These are phyloP conservation scores for Delichon dasypus DNA, from an alignment of 2,797 vertebrate genomes.

Conservation along the genomic window DNA sequence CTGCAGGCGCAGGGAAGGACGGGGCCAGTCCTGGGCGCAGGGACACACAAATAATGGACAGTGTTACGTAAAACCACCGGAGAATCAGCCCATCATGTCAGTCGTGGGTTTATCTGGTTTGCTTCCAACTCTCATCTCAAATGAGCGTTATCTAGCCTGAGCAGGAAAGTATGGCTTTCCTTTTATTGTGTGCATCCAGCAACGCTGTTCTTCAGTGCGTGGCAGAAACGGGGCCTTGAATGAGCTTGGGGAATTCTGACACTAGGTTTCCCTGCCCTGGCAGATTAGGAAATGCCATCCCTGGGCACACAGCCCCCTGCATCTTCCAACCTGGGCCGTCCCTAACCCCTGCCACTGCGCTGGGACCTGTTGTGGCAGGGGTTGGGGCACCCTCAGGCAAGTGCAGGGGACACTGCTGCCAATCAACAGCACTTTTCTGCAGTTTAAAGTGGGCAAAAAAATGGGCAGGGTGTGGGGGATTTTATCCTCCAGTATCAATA, in stretches of 20 bases:
- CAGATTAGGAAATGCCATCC: neutral
- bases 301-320: neutral
- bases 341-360: neutral
- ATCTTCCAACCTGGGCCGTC: fast-evolving
- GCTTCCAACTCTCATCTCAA: slow-evolving; percentile 38
- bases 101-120: slow-evolving; percentile 15
- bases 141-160: neutral
- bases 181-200: slow-evolving; percentile 46
- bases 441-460: neutral
- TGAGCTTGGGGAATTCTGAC: neutral
- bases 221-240: neutral
- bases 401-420: neutral
- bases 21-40: neutral
- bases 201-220: neutral
- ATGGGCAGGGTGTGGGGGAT: neutral
- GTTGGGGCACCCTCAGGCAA: neutral
- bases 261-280: neutral
- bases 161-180: slow-evolving; percentile 57
- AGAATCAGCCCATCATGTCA: neutral
- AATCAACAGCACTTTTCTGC: neutral
- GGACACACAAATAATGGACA: neutral
- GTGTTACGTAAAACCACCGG: neutral
- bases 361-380: fast-evolving
- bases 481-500: neutral
- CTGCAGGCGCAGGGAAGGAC: neutral